Evolutionary conservation across 2,797 vertebrate species (phyloP).

Genomic region (Choloepus didactylus): DNA sequence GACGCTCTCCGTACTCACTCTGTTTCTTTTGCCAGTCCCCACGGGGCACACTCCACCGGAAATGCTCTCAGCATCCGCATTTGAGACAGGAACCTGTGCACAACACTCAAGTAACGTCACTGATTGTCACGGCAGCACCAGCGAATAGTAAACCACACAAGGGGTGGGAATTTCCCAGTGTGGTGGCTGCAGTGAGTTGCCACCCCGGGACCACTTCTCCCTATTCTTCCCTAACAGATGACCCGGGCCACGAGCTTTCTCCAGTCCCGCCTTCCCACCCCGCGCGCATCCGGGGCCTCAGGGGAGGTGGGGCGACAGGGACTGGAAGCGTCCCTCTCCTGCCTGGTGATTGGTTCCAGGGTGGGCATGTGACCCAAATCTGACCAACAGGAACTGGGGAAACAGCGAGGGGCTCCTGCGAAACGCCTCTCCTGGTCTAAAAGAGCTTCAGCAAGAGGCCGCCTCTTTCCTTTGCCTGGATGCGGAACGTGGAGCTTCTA

Average conservation of each 20-base stretch:
- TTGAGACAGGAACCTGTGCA: background rate
- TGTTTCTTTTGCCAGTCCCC: background rate
- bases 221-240: background rate
- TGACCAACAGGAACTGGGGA: background rate
- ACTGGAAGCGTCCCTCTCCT: background rate
- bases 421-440: background rate
- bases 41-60: background rate
- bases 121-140: background rate
- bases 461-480: background rate
- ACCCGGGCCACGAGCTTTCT: background rate
- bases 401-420: background rate
- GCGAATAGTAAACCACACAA: background rate
- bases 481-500: background rate
- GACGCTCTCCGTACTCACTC: background rate
- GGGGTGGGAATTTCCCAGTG: background rate
- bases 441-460: accelerated
- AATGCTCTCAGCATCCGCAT: background rate
- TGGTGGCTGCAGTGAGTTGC: background rate
- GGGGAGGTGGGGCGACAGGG: too few species aligned
- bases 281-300: accelerated
- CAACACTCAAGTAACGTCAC: too few species aligned
- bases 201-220: background rate
- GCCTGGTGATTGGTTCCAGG: background rate
- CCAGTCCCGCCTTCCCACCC: background rate
- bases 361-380: accelerated